A percentile compares a stretch with the other conserved stretches of the same genome.
These are phyloP conservation scores for Astreopora myriophthalma DNA, from an alignment of 64 coral and sea anemone genomes.

Conservation along the genomic window DNA sequence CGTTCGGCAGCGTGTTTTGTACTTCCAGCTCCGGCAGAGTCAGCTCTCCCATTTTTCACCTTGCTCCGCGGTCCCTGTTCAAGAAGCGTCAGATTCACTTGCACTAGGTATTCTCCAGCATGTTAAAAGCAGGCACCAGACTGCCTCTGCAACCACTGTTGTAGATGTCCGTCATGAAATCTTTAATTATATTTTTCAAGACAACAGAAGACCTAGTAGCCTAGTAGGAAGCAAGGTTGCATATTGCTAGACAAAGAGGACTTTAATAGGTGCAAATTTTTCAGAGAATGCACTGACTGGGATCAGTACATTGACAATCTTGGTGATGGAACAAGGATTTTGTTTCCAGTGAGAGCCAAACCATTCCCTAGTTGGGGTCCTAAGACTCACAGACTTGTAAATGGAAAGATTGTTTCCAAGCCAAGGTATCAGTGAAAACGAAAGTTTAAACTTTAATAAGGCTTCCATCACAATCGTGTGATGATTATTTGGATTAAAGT, in stretches of 20 bases:
- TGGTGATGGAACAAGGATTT: neutral
- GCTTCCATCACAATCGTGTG: neutral
- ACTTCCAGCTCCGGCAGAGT: too few relatives aligned
- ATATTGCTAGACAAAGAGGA: neutral
- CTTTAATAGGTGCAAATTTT: neutral
- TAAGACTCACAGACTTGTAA: neutral
- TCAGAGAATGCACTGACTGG: neutral
- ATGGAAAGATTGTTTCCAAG: neutral
- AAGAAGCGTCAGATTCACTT: neutral
- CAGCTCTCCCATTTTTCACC: too few relatives aligned
- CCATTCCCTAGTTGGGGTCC: neutral
- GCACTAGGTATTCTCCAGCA: neutral
- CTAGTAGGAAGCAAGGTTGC: neutral
- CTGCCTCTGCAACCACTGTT: neutral
- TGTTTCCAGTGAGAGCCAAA: neutral
- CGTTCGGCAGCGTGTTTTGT: too few relatives aligned
- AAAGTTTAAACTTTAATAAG: neutral
- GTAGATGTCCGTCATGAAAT: neutral
- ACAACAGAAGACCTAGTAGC: neutral
- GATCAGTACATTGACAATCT: neutral
- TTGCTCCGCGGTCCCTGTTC: too few relatives aligned
- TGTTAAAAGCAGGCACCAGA: conserved; percentile 6
- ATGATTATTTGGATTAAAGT: neutral
- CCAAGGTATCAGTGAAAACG: neutral
- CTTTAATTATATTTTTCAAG: neutral